phyloP scores from a whole-genome alignment of 2,888 invertebrate genomes.

The Chelonus formosanus region DNA sequence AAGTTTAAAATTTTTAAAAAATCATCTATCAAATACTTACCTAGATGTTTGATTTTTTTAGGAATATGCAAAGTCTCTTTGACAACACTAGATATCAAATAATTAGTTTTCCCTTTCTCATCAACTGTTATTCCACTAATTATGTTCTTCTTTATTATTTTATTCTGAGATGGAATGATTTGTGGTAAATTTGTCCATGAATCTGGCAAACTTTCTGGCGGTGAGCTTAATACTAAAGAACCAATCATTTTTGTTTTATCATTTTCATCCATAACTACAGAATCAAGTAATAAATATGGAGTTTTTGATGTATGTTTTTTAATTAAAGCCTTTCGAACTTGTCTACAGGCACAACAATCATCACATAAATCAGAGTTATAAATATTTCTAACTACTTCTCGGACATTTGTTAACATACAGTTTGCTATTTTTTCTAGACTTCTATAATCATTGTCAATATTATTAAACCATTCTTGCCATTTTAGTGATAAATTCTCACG shows the following conservation, averaged over 20 bases:
- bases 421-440: slow-evolving; percentile 49
- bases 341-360: slow-evolving; percentile 54
- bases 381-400: slow-evolving; percentile 45
- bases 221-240: slow-evolving; percentile 52
- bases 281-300: slow-evolving; percentile 50
- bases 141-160: slow-evolving; percentile 39
- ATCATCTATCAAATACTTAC: background rate
- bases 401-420: slow-evolving; percentile 48
- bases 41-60: slow-evolving; percentile 29
- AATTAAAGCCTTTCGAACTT: slow-evolving; percentile 49
- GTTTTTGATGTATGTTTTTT: slow-evolving; percentile 47
- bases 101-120: slow-evolving; percentile 43
- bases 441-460: slow-evolving; percentile 51
- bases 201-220: slow-evolving; percentile 47
- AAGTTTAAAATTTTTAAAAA: background rate
- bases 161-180: slow-evolving; percentile 49
- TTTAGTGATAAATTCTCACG: slow-evolving; percentile 54
- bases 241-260: slow-evolving; percentile 50
- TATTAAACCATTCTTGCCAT: slow-evolving; percentile 55
- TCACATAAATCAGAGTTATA: slow-evolving; percentile 51
- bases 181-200: slow-evolving; percentile 43
- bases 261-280: slow-evolving; percentile 43
- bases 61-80: slow-evolving; percentile 46
- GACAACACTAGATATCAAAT: slow-evolving; percentile 46
- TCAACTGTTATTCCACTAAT: slow-evolving; percentile 44